Evolutionary conservation across 2,888 invertebrate species (phyloP).

Genomic region (Mythimna pallens): DNA sequence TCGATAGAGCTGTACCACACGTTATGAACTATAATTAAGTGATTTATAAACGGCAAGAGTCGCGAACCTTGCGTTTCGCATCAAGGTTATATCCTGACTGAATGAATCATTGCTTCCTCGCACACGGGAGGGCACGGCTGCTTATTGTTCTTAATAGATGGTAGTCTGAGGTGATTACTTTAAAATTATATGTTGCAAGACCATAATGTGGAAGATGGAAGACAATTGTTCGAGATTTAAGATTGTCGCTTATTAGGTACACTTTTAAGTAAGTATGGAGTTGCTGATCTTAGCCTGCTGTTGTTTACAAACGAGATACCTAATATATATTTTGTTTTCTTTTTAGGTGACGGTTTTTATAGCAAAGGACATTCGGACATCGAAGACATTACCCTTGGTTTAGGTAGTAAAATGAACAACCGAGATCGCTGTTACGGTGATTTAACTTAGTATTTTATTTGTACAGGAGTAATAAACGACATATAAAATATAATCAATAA

Average conservation of each 20-base stretch:
- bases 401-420: constrained; percentile 9
- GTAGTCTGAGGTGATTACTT: constrained; percentile 31
- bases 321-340: constrained; percentile 22
- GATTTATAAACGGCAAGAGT: constrained; percentile 74
- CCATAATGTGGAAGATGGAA: constrained; percentile 15
- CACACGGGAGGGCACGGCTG: constrained; percentile 43
- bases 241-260: not conserved
- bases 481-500: not conserved
- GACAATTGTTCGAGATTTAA: constrained; percentile 43
- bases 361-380: constrained; percentile 48
- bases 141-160: constrained; percentile 51
- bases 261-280: not conserved
- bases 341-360: constrained; percentile 20
- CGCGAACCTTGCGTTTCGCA: constrained; percentile 77
- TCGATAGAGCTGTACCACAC: constrained; percentile 54
- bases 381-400: constrained; percentile 35
- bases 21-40: constrained; percentile 72
- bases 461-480: constrained; percentile 23
- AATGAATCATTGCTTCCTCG: constrained; percentile 76
- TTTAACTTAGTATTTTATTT: constrained; percentile 18
- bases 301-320: constrained; percentile 37
- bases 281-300: constrained; percentile 6
- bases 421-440: not conserved
- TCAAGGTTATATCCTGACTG: constrained; percentile 83
- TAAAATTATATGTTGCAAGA: constrained; percentile 23